Evolutionary conservation across 1,140 invertebrate species (phyloP).

Genomic region (Eumaeus atala): DNA sequence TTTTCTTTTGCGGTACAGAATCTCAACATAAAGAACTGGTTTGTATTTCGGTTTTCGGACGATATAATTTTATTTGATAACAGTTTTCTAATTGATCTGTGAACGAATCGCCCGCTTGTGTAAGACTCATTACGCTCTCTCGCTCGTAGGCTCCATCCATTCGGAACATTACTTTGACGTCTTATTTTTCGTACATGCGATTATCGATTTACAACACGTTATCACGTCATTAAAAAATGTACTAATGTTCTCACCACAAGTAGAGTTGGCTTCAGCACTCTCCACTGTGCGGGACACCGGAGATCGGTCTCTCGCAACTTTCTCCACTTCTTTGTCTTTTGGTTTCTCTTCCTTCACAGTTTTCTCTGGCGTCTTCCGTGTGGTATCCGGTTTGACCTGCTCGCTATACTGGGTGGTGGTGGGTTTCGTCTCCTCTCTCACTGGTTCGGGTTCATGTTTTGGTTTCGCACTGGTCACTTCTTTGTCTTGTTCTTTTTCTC

Average conservation of each 20-base stretch:
- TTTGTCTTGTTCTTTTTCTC: slow-evolving; percentile 41
- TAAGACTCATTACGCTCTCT: no score
- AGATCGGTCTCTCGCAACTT: slow-evolving; percentile 23
- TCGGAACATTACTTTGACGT: no score
- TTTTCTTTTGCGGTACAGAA: no score
- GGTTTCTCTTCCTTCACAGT: slow-evolving; percentile 16
- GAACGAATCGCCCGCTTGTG: no score
- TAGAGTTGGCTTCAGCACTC: slow-evolving; percentile 55
- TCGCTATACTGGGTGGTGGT: slow-evolving; percentile 25
- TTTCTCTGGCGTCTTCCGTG: slow-evolving; percentile 39
- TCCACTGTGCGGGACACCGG: slow-evolving; percentile 22
- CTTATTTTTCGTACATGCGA: no score
- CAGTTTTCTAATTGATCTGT: no score
- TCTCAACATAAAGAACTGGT: no score
- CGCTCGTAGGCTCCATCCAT: no score
- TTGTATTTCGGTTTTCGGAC: no score
- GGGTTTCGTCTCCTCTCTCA: slow-evolving; percentile 24
- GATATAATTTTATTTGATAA: no score
- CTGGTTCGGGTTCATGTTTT: slow-evolving; percentile 16
- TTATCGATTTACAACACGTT: no score
- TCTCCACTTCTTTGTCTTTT: slow-evolving; percentile 15
- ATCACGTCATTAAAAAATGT: no score
- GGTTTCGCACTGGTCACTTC: slow-evolving; percentile 21
- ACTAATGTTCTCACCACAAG: slow-evolving; percentile 39
- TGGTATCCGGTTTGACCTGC: slow-evolving; percentile 44